Evolutionary conservation across 2,888 invertebrate species (phyloP).

Genomic region (Ferdinandea cuprea): DNA sequence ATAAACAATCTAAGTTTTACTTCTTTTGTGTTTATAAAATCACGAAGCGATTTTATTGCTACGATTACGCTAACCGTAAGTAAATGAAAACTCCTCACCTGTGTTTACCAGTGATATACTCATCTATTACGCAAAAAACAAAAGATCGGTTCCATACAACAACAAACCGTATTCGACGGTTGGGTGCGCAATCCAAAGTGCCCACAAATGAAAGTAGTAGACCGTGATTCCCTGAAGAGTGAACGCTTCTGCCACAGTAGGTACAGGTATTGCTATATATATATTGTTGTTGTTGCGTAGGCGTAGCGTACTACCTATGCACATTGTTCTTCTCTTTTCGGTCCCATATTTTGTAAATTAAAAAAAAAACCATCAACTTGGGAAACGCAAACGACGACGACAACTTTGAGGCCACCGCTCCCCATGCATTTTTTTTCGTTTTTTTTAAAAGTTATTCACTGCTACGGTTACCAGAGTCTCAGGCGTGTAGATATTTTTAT

Average conservation of each 20-base stretch:
- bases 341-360: slow-evolving; percentile 63
- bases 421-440: slow-evolving; percentile 64
- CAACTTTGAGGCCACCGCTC: slow-evolving; percentile 65
- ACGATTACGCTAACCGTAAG: slow-evolving; percentile 62
- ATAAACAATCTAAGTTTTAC: slow-evolving; percentile 10
- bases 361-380: slow-evolving; percentile 38
- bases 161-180: slow-evolving; percentile 61
- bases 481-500: slow-evolving; percentile 61
- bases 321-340: slow-evolving; percentile 58
- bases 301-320: background rate
- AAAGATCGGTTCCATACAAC: slow-evolving; percentile 49
- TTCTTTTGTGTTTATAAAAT: slow-evolving; percentile 26
- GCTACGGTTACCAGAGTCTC: slow-evolving; percentile 52
- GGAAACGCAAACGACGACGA: slow-evolving; percentile 65
- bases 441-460: no score
- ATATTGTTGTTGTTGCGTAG: slow-evolving; percentile 4
- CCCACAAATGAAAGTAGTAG: slow-evolving; percentile 74
- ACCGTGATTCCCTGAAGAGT: slow-evolving; percentile 73
- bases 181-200: slow-evolving; percentile 71
- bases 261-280: slow-evolving; percentile 5
- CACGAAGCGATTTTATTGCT: slow-evolving; percentile 39
- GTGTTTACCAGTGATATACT: slow-evolving; percentile 56
- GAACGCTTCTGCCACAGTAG: slow-evolving; percentile 58
- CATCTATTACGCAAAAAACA: slow-evolving; percentile 49
- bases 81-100: slow-evolving; percentile 46